These are phyloP conservation scores for Rhagonycha fulva DNA, from an alignment of 2,888 invertebrate species.

Conservation along the genomic window DNA sequence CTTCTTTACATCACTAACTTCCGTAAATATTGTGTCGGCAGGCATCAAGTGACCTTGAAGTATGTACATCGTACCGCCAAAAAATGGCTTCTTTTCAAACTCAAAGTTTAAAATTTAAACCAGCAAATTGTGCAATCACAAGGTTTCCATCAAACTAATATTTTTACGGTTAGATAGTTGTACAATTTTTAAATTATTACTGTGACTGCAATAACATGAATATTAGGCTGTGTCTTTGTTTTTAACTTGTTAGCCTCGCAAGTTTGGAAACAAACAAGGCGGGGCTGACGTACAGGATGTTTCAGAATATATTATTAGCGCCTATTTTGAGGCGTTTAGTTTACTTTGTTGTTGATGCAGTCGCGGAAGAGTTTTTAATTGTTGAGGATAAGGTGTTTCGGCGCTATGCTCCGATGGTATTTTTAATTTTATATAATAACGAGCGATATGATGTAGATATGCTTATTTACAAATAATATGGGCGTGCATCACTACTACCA, in stretches of 20 bases:
- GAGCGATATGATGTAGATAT: background rate
- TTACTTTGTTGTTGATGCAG: background rate
- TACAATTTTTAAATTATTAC: background rate
- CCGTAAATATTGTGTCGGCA: too few relatives aligned
- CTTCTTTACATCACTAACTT: background rate
- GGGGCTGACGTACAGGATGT: background rate
- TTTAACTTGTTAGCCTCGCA: background rate
- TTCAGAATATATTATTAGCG: background rate
- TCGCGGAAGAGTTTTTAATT: background rate
- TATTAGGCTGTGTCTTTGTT: constrained; percentile 1
- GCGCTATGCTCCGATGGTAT: background rate
- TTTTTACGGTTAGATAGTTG: background rate
- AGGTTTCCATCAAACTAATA: background rate
- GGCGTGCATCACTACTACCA: background rate
- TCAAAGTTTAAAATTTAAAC: background rate
- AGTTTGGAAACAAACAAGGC: background rate
- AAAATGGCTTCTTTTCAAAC: too few relatives aligned
- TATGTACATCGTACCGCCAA: too few relatives aligned
- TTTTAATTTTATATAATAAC: background rate
- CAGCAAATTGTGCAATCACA: background rate
- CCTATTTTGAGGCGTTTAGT: background rate
- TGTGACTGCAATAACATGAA: background rate
- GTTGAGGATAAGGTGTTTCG: background rate
- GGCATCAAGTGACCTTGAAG: too few relatives aligned
- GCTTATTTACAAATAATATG: background rate